phyloP scores from a whole-genome alignment of 2,113 vertebrate species.

The Cottus gobio region DNA sequence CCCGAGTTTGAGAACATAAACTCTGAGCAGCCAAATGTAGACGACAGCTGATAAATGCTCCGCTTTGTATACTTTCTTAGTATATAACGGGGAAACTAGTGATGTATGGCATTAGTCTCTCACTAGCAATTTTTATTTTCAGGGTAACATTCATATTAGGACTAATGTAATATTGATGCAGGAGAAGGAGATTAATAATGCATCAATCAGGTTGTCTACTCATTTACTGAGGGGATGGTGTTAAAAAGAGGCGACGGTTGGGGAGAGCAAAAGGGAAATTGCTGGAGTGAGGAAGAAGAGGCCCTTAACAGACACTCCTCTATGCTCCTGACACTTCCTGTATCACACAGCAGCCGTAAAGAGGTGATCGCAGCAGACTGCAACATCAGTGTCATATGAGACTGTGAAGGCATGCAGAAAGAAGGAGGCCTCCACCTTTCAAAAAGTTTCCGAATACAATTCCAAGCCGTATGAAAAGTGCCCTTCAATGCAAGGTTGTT shows the following conservation, averaged over 20 bases:
- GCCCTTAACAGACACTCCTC: constrained; percentile 33
- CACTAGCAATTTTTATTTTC: constrained; percentile 51
- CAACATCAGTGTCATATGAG: constrained; percentile 45
- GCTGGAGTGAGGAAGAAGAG: constrained; percentile 7
- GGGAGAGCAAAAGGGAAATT: constrained; percentile 29
- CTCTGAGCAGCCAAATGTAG: not conserved
- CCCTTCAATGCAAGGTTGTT: not conserved
- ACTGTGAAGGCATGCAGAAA: constrained; percentile 26
- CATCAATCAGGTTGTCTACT: constrained; percentile 70
- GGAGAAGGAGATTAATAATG: constrained; percentile 72
- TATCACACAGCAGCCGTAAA: constrained; percentile 41
- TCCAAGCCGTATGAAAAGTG: not conserved
- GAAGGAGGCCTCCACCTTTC: constrained; percentile 10
- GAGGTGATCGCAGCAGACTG: constrained; percentile 35
- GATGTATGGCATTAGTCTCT: constrained; percentile 33
- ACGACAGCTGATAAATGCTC: constrained; percentile 31
- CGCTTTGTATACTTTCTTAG: not conserved
- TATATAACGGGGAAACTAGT: not conserved
- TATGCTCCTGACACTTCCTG: constrained; percentile 62
- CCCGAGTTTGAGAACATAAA: not conserved
- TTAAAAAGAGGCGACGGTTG: constrained; percentile 49
- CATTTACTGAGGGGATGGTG: constrained; percentile 58
- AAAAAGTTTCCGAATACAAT: constrained; percentile 16
- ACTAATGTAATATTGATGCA: constrained; percentile 73
- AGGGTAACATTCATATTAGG: constrained; percentile 63